Base-by-base conservation (phyloP, 2,113 vertebrate species). In the Gadus macrocephalus region DNA sequence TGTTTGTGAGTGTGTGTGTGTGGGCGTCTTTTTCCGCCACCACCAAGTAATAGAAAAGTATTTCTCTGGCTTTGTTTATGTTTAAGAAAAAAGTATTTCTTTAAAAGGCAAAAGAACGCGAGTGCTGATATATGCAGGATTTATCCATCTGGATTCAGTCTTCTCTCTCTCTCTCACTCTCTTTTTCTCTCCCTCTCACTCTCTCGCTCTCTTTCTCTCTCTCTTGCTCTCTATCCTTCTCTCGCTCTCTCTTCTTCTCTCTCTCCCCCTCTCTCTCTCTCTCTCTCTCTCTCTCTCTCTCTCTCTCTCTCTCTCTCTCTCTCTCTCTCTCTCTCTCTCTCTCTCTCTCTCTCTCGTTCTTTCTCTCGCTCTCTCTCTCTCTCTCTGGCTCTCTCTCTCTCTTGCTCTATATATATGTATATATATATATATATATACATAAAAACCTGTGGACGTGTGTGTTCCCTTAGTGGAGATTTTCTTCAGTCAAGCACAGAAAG, bases 111-210 rank as follows among this genome's bases (percentile, higher is more conserved):
- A 55, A 74, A 38, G 38, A 59, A 25, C 31, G 38, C 0, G 27
- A 35, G 31, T 25, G 62, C 31, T 2, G 7, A 15, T 12, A 16
- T 60, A 16, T 38, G 56, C 27, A 6, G 15, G 19, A 67, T 9
- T 25, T 49, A 49, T 15, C 61, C 12, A 28, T 70, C 72, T 69
- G 60, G 20, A 16, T 7, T 55, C 53, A 55, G 53, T 16, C 53
- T 12, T 31, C 28, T 60, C 63, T 70, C 31, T 74, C 22, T 56
- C 64, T 75, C 64, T 68, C 70, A 67, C 22, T 66, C 60, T 68
- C 16, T 35, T 3, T 17, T 15, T 11, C 27, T 38, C 63, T 64
- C 27, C 17, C 38, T 66, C 17, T 16, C 5, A 2, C 58, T 60
- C 9, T n/a, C 56, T 20, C 4, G 19, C 56, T 15, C 35, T 7